Evolutionary conservation across 2,113 vertebrate species (phyloP), one percentile per base, ranked within the genome.

Genomic region (Rallus limicola): DNA sequence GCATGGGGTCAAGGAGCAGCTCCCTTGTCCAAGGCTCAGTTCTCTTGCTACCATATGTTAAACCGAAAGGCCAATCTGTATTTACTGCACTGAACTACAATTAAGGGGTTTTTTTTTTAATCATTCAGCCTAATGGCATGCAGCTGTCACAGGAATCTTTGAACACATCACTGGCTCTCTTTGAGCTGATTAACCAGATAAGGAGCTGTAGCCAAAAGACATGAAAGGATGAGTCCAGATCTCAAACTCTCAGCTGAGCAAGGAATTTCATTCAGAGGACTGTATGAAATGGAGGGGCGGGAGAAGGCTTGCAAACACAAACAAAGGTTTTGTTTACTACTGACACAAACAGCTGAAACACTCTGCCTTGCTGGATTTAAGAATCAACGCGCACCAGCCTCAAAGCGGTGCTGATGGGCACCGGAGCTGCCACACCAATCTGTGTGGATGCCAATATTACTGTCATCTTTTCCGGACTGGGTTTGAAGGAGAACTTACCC

Each of bases 121-220:
- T 72, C 48, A 44, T 79, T 91, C 80, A 95, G 88, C 72, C 86
- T 93, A 93, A 93, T 93, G 65, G 83, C 46, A 86, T 77, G 72
- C 93, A 92, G 95, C 86, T 96, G 91, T 82, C 91, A 94, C 58
- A 90, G 88, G 85, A 94, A 72, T 96, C 92, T 93, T 86, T 91
- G 67, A 91, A 92, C 83, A 95, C 86, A 93, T 79, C 83, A 63
- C 77, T 82, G 80, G 74, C 60, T 92, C 34, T 81, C 88, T 94
- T 92, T 88, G 88, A 96, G 75, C 44, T 92, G 79, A 96, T 94
- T 90, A 95, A 88, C 69, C 36, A 92, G 86, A 90, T 84, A 93
- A 75, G 19, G 65, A 94, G 82, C 53, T 4, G 14, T 69, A 92
- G 95, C 88, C 88, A 95, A 89, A 96, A 92, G 86, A 95, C 58